Conservation (phyloP, 2,113 vertebrate species). For the Silurus glanis region DNA sequence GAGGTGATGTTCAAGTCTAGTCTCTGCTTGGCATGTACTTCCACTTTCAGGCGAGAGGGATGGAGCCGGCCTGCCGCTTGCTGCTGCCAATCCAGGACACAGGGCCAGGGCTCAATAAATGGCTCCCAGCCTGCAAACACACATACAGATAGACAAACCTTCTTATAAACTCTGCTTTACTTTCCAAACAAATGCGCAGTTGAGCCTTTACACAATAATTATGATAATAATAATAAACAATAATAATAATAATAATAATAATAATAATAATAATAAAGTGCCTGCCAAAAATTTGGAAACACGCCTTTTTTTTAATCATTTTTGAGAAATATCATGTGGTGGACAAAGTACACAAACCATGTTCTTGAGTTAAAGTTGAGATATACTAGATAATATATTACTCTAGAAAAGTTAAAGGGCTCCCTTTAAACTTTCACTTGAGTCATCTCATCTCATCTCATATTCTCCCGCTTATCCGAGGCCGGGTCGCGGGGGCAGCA, state of each 20-base stretch:
- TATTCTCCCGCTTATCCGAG: too few relatives aligned
- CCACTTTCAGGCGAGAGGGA: slow-evolving; percentile 86
- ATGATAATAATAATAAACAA: not conserved
- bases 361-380: too few relatives aligned
- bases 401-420: too few relatives aligned
- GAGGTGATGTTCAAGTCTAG: slow-evolving; percentile 93
- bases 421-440: too few relatives aligned
- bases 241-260: not conserved
- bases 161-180: not conserved
- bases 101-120: slow-evolving; percentile 91
- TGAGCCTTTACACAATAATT: not conserved
- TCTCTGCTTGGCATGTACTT: slow-evolving; percentile 82
- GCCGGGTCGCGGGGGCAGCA: too few relatives aligned
- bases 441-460: too few relatives aligned
- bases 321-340: too few relatives aligned
- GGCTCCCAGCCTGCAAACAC: slow-evolving; percentile 89
- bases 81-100: slow-evolving; percentile 87
- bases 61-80: slow-evolving; percentile 89
- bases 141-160: not conserved
- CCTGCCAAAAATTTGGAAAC: too few relatives aligned
- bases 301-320: too few relatives aligned
- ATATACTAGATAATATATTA: too few relatives aligned
- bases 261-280: not conserved
- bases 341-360: too few relatives aligned
- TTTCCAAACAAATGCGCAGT: not conserved